Evolutionary conservation across 2,888 invertebrate genomes (phyloP), one percentile per base, ranked within the genome.

Genomic region (Pomacea canaliculata): DNA sequence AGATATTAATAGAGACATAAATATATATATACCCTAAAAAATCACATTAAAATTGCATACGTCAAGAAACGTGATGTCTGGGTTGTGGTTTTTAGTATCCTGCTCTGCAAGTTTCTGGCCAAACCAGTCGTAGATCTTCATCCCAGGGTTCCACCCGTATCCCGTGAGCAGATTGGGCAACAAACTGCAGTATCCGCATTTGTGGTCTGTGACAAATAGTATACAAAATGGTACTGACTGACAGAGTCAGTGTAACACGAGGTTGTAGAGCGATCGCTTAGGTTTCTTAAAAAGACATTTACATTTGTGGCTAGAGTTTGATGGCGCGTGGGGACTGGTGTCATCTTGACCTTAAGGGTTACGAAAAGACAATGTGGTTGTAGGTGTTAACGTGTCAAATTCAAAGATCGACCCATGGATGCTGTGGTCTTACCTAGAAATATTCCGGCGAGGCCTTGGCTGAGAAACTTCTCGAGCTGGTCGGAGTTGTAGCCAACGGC

Each of bases 81-180:
- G 78, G 68, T 83, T 82, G 7, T 80, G 82, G 1, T 79, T 81
- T 59, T 79, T 80, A 48, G 79, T 80, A 0, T 80, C 81, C 69
- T 82, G 82, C 27, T 74, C 80, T 23, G 80, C 79, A 48, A 89
- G 73, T 60, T 83, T 82, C 5, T 86, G 82, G 8, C 88, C 87
- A 59, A 90, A 85, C 88, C 87, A 89, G 5, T 83, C 79, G 76
- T 81, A 84, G 46, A 89, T 83, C 60, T 81, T 80, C 69, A 83
- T 84, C 2, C 87, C 88, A 0, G 88, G 87, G 72, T 89, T 87
- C 87, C 88, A 87, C 12, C 89, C 88, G 67, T 85, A 89, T 0
- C 83, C 81, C 12, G 76, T 78, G 3, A 88, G 71, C 8, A 88
- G 76, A 73, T 87, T 89, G 0, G 88, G 88, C 46, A 89, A 75